Base-by-base conservation (phyloP, 2,797 vertebrate species). In the Euphonia xanthogaster region DNA sequence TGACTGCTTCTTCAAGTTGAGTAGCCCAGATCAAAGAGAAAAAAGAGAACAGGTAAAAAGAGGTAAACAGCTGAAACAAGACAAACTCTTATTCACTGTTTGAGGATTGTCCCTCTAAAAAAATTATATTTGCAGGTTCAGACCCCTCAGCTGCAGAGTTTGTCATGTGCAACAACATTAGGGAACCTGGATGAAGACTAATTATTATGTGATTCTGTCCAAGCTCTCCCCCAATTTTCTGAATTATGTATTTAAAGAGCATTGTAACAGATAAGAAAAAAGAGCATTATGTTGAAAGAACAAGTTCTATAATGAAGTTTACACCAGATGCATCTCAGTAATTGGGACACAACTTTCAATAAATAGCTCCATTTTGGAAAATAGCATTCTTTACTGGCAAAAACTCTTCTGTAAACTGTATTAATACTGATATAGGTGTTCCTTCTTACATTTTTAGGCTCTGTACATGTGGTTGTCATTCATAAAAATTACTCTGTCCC, bases 351-450 rank as follows among this genome's bases (percentile, higher is more conserved):
- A 70, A 45, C 35, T 83, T 58, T 21, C 24, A 93, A 93, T 60
- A 93, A 93, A 86, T 70, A 91, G 21, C 16, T 90, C 14, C 5
- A 9, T 45, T 88, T 75, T 57, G 63, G 76, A 88, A 94, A 94
- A 78, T 0, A 90, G 10, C 21, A 45, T 60, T 51, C 51, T 94
- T 95, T 93, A 93, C 74, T 84, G 66, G 71, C 44, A 94, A 94
- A 86, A 51, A 30, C 42, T 62, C 17, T 70, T 75, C 37, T 75
- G 85, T 82, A 94, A 94, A 94, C 63, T 37, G 22, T 87, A 50
- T 57, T 94, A 97, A 96, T 96, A 96, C 96, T 97, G 96, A 88
- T 45, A 79, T 4, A 73, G 75, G 73, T 5, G 3, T 55, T 76
- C 44, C 60, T 90, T 42, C 58, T 66, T 78, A 80, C 17, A 21